Base-by-base conservation (phyloP, 2,888 invertebrate genomes). In the Tetragnatha montana region DNA sequence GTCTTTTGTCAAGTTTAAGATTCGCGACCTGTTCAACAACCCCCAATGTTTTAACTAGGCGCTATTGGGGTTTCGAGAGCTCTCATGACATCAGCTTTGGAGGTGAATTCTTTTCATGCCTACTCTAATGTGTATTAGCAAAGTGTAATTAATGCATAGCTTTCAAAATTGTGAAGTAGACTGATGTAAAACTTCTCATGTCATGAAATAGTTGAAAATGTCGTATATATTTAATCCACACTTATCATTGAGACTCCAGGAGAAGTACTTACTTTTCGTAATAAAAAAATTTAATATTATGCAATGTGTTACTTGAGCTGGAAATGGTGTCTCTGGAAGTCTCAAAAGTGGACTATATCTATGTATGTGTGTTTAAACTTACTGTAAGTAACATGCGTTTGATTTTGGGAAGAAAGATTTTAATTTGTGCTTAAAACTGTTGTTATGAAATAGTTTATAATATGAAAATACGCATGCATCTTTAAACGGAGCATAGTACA, bases 401-500 rank as follows among this genome's bases (percentile, higher is more conserved):
- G 35, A 35, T 35, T 35, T 35, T 35, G 35, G n/a, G 35, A 35
- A 35, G 35, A 35, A 35, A 35, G 35, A 35, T 35, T 35, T 35
- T 35, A 35, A 35, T 35, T 35, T 35, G 4, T 35, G 35, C 35
- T 35, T 35, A 35, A 35, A 35, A 60, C 60, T 60, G 60, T 60
- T 17, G 60, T 35, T 35, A 60, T 60, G 60, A 60, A 60, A 60
- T 60, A 17, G 14, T 60, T 60, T 8, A 60, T 60, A 12, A 60
- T 60, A 10, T 60, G 17, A 60, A 60, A 60, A 60, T 60, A 60
- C 35, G 4, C 10, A 60, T 60, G 60, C 60, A 60, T 60, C 60
- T 51, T 60, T 21, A 50, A 22, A 22, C 60, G 21, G 22, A n/a
- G 60, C 22, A 60, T 21, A 47, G 68, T 70, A 81, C 80, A 81